phyloP scores from a whole-genome alignment of 1,140 invertebrate genomes.

The Pseudomyrmex flavicornis region DNA sequence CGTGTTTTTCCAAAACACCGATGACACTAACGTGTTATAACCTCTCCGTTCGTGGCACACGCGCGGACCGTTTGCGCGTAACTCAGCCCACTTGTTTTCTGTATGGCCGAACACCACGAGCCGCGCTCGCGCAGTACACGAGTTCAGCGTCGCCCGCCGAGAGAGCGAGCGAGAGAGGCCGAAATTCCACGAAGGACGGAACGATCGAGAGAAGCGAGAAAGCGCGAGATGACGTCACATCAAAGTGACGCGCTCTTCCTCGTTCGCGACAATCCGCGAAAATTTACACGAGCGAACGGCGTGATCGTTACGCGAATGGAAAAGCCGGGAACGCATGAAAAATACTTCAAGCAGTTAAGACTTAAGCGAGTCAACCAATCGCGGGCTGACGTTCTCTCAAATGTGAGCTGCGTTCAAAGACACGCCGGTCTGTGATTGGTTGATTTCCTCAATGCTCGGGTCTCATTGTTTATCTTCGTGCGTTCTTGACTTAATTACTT shows the following conservation, averaged over 20 bases:
- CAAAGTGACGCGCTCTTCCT: neutral
- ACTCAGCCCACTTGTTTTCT: conserved; percentile 13
- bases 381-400: no score
- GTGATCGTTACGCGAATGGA: neutral
- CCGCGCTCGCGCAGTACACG: neutral
- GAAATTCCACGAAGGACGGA: no score
- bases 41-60: conserved; percentile 34
- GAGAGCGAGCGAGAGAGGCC: neutral
- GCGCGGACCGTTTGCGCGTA: conserved; percentile 38
- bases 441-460: no score
- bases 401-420: no score
- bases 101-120: neutral
- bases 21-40: conserved; percentile 1
- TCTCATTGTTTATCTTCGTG: no score
- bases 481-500: no score
- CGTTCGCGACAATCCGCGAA: neutral
- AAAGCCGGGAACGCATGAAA: no score
- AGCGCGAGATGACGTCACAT: neutral
- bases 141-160: neutral
- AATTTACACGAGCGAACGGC: conserved; percentile 35
- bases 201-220: no score
- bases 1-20: neutral
- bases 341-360: no score
- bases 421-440: no score
- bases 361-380: no score